Conservation (phyloP, 2,888 invertebrate genomes). For the Urechis unicinctus region DNA sequence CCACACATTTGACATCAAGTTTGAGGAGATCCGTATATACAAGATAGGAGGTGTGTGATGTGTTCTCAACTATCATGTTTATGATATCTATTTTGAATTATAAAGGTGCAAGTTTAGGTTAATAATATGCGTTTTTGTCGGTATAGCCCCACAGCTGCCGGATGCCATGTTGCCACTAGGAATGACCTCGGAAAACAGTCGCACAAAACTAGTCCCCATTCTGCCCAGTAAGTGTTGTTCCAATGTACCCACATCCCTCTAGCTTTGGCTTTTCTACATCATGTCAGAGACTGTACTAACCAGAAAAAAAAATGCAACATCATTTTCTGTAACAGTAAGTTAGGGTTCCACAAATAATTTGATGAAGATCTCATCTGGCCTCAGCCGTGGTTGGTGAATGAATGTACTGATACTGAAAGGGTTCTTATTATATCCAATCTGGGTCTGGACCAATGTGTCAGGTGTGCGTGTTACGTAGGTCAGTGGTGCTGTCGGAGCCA, state of each 20-base stretch:
- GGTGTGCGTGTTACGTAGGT: too few relatives aligned
- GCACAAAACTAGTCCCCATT: slow-evolving; percentile 77
- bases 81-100: background rate
- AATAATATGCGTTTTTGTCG: background rate
- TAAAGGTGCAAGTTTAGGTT: background rate
- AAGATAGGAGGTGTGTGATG: slow-evolving; percentile 69
- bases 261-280: slow-evolving; percentile 7
- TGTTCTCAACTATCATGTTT: background rate
- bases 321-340: too few relatives aligned
- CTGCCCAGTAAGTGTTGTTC: slow-evolving; percentile 58
- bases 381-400: too few relatives aligned
- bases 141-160: slow-evolving; percentile 74
- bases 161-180: slow-evolving; percentile 95
- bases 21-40: slow-evolving; percentile 79
- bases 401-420: too few relatives aligned
- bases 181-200: slow-evolving; percentile 84
- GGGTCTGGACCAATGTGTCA: too few relatives aligned
- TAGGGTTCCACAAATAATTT: too few relatives aligned
- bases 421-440: too few relatives aligned
- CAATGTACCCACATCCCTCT: background rate
- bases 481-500: too few relatives aligned
- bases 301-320: too few relatives aligned
- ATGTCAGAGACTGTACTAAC: too few relatives aligned
- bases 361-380: too few relatives aligned
- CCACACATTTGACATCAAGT: slow-evolving; percentile 89